phyloP scores from a whole-genome alignment of 2,113 vertebrate genomes.

The Campylomormyrus tamandua region DNA sequence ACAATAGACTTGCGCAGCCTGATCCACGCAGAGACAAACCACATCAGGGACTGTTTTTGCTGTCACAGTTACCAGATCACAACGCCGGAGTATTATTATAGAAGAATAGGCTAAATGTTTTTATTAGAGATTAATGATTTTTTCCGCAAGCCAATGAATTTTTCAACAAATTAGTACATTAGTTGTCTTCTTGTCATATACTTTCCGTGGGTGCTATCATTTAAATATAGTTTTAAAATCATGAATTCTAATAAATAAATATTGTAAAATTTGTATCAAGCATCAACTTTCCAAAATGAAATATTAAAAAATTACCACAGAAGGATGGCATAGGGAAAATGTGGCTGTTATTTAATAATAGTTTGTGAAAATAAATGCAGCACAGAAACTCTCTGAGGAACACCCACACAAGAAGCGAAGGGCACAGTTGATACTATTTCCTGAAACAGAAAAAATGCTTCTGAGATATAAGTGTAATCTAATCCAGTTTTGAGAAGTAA shows the following conservation, averaged over 20 bases:
- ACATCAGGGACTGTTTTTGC: neutral
- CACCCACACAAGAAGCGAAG: neutral
- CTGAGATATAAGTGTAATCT: neutral
- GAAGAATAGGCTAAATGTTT: neutral
- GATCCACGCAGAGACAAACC: neutral
- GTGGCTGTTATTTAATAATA: neutral
- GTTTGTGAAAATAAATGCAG: neutral
- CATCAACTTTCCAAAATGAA: neutral
- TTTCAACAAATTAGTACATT: neutral
- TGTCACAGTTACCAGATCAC: neutral
- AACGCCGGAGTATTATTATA: neutral
- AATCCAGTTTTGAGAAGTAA: neutral
- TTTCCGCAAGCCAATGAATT: neutral
- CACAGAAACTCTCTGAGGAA: neutral
- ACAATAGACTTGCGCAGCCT: conserved; percentile 2
- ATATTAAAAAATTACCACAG: neutral
- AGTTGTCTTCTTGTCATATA: neutral
- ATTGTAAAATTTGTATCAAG: neutral
- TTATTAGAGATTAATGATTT: neutral
- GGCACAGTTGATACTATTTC: neutral
- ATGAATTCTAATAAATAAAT: neutral
- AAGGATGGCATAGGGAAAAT: neutral
- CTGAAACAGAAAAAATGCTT: neutral
- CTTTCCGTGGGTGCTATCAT: neutral
- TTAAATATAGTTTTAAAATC: neutral